These are phyloP conservation scores for Coreoperca whiteheadi DNA, from an alignment of 2,113 vertebrate genomes.

Conservation along the genomic window DNA sequence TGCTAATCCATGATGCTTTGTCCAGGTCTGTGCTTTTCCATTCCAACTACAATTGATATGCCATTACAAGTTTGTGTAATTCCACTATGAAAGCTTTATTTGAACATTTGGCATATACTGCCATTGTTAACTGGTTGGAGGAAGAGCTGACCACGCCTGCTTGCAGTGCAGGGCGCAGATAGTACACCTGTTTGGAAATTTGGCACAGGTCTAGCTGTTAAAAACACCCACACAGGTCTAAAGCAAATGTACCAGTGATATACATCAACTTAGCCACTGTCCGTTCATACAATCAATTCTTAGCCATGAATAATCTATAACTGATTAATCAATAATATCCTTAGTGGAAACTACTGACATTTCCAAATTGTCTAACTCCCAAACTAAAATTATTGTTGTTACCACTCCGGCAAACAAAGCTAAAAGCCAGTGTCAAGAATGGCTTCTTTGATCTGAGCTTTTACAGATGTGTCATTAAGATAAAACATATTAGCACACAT, in stretches of 20 bases:
- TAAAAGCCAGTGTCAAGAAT: neutral
- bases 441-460: neutral
- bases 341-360: neutral
- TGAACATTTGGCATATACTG: neutral
- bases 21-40: neutral
- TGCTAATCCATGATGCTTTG: neutral
- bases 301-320: neutral
- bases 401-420: neutral
- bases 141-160: neutral
- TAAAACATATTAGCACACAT: neutral
- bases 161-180: neutral
- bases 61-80: neutral
- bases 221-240: neutral
- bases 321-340: neutral
- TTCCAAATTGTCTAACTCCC: neutral
- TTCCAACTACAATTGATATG: neutral
- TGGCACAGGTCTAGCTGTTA: neutral
- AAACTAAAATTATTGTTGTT: neutral
- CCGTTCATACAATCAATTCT: neutral
- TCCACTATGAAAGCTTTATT: neutral
- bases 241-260: neutral
- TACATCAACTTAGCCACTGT: neutral
- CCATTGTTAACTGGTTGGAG: slow-evolving; percentile 8
- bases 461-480: slow-evolving; percentile 15
- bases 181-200: neutral